These are phyloP conservation scores for Pyrrhura leucotis DNA, from an alignment of 2,797 vertebrate genomes.

Conservation along the genomic window DNA sequence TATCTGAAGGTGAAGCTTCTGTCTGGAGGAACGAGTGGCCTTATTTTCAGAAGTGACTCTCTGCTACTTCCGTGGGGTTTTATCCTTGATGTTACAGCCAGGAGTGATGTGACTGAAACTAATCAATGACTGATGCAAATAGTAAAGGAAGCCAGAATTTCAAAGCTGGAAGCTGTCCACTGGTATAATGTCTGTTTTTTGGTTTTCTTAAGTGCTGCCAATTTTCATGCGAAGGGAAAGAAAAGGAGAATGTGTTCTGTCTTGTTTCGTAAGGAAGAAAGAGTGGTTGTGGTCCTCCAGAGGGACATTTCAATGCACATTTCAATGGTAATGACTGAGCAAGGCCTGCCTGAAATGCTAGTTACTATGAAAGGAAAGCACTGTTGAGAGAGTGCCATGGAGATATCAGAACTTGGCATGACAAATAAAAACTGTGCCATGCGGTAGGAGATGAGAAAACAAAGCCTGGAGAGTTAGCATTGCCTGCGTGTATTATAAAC, in stretches of 20 bases:
- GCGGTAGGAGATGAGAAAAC: background rate
- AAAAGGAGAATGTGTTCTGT: background rate
- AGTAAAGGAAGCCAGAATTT: background rate
- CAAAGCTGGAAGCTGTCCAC: background rate
- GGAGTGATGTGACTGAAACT: background rate
- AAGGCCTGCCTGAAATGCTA: background rate
- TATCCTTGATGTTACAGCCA: background rate
- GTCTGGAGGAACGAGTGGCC: background rate
- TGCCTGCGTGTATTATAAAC: background rate
- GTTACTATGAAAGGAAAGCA: background rate
- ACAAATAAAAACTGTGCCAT: background rate
- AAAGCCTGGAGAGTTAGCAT: background rate
- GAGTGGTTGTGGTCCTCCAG: background rate
- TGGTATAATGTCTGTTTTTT: background rate
- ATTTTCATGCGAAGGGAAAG: background rate
- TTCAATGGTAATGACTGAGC: background rate
- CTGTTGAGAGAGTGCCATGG: background rate
- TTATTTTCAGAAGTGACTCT: background rate
- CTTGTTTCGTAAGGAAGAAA: background rate
- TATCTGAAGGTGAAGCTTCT: background rate
- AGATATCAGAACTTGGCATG: background rate
- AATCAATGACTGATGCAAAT: background rate
- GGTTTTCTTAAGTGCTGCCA: background rate
- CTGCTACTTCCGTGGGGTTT: background rate
- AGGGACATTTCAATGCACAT: background rate